A percentile compares a stretch with the other conserved stretches of the same genome.
Evolutionary conservation across 2,113 vertebrate species (phyloP).

Genomic region (Rhea americana): DNA sequence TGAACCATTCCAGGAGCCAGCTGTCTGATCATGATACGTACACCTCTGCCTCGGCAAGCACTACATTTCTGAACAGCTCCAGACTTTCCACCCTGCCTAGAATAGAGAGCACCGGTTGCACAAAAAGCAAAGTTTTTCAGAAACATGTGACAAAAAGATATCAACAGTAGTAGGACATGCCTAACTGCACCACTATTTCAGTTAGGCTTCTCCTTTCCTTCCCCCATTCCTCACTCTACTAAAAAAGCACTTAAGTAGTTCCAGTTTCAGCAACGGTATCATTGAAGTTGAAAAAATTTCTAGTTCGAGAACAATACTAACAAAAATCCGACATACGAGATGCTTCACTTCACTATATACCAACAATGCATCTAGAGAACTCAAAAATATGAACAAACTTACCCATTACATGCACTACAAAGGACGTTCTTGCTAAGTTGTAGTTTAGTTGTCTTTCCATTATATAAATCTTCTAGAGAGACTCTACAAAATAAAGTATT

Average conservation of each 20-base stretch:
- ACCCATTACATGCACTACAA: conserved; percentile 95
- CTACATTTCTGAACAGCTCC: conserved; percentile 96
- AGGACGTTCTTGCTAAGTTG: conserved; percentile 99
- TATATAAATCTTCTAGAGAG: conserved; percentile 97
- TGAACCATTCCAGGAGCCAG: conserved; percentile 98
- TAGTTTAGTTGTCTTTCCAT: conserved; percentile 98
- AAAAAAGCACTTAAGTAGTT: background rate
- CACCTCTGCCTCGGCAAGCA: conserved; percentile 92
- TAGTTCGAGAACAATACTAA: background rate
- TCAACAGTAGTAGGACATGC: background rate
- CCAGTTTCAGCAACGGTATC: background rate
- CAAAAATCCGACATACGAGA: background rate
- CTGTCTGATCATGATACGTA: conserved; percentile 97
- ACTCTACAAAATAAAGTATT: conserved; percentile 81
- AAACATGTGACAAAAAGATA: background rate
- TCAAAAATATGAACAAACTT: conserved; percentile 70
- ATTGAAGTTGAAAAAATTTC: conserved; percentile 10
- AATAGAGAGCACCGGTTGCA: conserved; percentile 37
- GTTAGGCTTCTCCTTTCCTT: background rate
- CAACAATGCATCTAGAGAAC: background rate
- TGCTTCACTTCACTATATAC: background rate
- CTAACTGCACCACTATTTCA: background rate
- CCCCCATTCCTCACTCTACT: background rate
- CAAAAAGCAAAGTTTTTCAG: background rate
- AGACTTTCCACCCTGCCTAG: conserved; percentile 94